Conservation (phyloP, 2,888 invertebrate species). For the Andrena camellia region DNA sequence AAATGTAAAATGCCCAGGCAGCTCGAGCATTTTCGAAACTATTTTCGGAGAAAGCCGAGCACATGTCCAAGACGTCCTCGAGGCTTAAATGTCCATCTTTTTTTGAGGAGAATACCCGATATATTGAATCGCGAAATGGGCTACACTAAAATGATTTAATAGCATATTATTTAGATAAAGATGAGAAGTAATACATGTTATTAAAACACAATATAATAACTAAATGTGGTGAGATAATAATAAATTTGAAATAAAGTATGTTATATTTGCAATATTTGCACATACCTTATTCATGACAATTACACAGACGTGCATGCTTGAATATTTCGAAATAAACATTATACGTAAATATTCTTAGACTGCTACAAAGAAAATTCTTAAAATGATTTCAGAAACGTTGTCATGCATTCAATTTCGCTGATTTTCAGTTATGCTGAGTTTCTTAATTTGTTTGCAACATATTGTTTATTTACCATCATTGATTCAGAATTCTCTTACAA, state of each 20-base stretch:
- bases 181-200: no score
- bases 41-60: constrained; percentile 90
- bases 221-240: no score
- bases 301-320: no score
- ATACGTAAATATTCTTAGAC: no score
- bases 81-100: constrained; percentile 90
- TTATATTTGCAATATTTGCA: no score
- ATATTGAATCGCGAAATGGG: constrained; percentile 91
- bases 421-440: not conserved
- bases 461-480: not conserved
- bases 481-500: not conserved
- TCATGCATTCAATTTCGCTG: no score
- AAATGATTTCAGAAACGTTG: no score
- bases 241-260: no score
- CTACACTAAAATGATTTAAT: constrained; percentile 88
- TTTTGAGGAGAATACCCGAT: constrained; percentile 91
- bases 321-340: no score
- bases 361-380: not conserved
- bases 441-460: not conserved
- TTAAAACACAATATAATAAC: no score
- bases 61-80: constrained; percentile 92
- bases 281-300: no score
- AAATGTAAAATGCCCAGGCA: constrained; percentile 92
- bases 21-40: constrained; percentile 91
- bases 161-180: not conserved